Conservation (phyloP, 2,797 vertebrate species). For the Mus caroli region DNA sequence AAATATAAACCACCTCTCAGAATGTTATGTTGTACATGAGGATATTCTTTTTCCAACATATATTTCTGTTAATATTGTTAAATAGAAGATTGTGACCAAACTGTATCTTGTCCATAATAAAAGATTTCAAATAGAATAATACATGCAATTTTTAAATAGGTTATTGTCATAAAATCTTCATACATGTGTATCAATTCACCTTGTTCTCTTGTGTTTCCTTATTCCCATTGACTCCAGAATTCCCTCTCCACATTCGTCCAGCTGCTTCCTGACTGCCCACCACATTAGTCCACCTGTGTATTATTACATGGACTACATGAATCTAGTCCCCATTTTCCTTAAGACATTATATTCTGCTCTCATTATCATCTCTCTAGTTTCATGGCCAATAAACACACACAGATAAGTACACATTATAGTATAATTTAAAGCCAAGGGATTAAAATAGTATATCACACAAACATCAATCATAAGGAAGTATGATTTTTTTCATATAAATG, state of each 20-base stretch:
- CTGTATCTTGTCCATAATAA: neutral
- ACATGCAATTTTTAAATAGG: neutral
- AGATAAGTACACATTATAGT: neutral
- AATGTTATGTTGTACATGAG: neutral
- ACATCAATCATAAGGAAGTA: neutral
- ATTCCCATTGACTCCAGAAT: neutral
- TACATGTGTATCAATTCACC: neutral
- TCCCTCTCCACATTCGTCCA: neutral
- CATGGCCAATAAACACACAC: neutral
- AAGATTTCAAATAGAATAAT: neutral
- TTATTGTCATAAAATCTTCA: neutral
- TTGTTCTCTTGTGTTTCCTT: neutral
- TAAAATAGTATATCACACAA: neutral
- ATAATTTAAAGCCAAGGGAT: neutral
- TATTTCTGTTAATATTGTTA: neutral
- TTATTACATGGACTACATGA: neutral
- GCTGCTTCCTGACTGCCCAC: neutral
- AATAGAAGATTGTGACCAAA: neutral
- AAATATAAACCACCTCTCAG: neutral
- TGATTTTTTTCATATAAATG: neutral
- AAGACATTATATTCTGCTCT: neutral
- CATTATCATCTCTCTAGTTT: neutral
- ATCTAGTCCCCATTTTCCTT: neutral
- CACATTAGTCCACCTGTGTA: neutral
- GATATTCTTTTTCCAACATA: neutral